Conservation (phyloP, 2,888 invertebrate genomes). For the Eupeodes luniger region DNA sequence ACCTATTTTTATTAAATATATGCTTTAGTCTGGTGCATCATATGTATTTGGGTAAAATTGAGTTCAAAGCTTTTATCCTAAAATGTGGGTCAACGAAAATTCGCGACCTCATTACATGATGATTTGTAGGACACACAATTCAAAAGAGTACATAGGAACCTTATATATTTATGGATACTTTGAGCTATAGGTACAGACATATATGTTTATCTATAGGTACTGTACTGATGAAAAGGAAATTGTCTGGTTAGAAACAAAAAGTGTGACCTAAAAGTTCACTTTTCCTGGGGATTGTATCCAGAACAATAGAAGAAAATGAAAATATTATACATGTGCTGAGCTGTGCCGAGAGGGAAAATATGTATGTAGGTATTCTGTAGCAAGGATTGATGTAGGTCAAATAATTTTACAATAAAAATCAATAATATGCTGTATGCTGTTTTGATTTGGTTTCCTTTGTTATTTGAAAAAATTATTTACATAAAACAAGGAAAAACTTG, state of each 20-base stretch:
- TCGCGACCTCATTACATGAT: conserved; percentile 32
- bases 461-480: too few species aligned
- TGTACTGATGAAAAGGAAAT: conserved; percentile 30
- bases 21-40: not conserved
- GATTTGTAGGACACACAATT: conserved; percentile 22
- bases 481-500: too few species aligned
- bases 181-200: not conserved
- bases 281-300: conserved; percentile 32
- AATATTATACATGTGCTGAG: not conserved
- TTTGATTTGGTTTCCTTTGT: too few species aligned
- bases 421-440: conserved; percentile 1
- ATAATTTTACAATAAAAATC: conserved; percentile 6
- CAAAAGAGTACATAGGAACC: not conserved
- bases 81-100: conserved; percentile 43
- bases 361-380: too few species aligned
- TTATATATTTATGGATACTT: not conserved
- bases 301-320: conserved; percentile 15
- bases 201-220: not conserved
- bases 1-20: not conserved
- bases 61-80: conserved; percentile 37
- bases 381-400: conserved; percentile 35
- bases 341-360: not conserved
- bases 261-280: conserved; percentile 61
- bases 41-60: not conserved
- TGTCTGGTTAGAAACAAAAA: conserved; percentile 54